These are phyloP conservation scores for Cecidostiba fungosa DNA, from an alignment of 2,888 invertebrate genomes.

Conservation along the genomic window DNA sequence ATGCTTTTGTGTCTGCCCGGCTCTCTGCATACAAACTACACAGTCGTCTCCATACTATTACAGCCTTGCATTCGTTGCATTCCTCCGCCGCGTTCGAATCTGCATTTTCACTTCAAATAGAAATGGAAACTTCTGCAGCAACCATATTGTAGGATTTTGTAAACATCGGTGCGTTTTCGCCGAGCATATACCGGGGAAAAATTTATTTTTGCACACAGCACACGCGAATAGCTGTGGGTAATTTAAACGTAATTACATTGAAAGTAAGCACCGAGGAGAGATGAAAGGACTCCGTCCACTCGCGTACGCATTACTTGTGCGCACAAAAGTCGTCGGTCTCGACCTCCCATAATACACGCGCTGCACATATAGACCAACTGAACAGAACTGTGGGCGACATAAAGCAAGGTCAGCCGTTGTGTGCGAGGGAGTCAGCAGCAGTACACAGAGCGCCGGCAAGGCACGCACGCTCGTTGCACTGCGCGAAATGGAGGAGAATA, in stretches of 20 bases:
- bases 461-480: neutral
- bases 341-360: neutral
- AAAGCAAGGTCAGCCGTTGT: constrained; percentile 66
- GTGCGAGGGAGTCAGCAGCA: constrained; percentile 65
- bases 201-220: neutral
- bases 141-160: too few species aligned
- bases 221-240: neutral
- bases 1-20: constrained; percentile 15
- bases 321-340: neutral
- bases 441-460: too few species aligned
- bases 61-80: neutral
- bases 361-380: constrained; percentile 17
- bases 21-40: neutral
- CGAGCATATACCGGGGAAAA: too few species aligned
- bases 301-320: neutral
- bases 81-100: neutral
- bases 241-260: neutral
- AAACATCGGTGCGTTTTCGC: neutral
- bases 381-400: constrained; percentile 20
- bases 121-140: neutral
- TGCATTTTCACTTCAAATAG: constrained; percentile 13
- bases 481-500: neutral
- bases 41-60: too few species aligned
- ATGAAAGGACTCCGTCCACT: neutral
- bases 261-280: neutral